These are phyloP conservation scores for Congeria kusceri DNA, from an alignment of 2,888 invertebrate species.

Conservation along the genomic window DNA sequence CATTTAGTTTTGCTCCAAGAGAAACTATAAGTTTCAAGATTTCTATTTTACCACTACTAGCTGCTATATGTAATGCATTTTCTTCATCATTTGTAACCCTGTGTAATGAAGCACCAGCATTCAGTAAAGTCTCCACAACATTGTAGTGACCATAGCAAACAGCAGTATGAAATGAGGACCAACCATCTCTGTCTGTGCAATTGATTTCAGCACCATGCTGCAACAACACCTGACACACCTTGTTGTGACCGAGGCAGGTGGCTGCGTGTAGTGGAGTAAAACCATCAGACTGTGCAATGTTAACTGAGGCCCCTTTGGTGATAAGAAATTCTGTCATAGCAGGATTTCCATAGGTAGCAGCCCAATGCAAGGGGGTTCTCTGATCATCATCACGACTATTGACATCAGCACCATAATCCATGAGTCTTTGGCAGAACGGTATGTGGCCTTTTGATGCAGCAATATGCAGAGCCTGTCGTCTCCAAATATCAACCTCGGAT, in stretches of 20 bases:
- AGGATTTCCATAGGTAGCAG: constrained; percentile 71
- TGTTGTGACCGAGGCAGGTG: constrained; percentile 74
- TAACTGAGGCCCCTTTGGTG: constrained; percentile 70
- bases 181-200: constrained; percentile 78
- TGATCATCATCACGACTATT: constrained; percentile 76
- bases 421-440: constrained; percentile 67
- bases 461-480: constrained; percentile 78
- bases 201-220: constrained; percentile 74
- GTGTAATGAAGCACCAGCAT: constrained; percentile 70
- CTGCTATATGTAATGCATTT: constrained; percentile 80
- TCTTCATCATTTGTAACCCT: constrained; percentile 74
- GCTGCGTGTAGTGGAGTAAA: constrained; percentile 82
- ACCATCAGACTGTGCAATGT: constrained; percentile 79
- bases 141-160: constrained; percentile 77
- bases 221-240: constrained; percentile 72
- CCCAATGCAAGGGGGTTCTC: constrained; percentile 80
- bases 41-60: constrained; percentile 70
- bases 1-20: constrained; percentile 66
- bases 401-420: constrained; percentile 74
- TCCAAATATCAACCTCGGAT: constrained; percentile 74
- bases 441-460: constrained; percentile 76
- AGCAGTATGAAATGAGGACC: constrained; percentile 81
- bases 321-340: constrained; percentile 72
- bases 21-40: constrained; percentile 71
- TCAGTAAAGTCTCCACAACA: constrained; percentile 73